Evolutionary conservation across 2,113 vertebrate species (phyloP).

Genomic region (Istiophorus platypterus): DNA sequence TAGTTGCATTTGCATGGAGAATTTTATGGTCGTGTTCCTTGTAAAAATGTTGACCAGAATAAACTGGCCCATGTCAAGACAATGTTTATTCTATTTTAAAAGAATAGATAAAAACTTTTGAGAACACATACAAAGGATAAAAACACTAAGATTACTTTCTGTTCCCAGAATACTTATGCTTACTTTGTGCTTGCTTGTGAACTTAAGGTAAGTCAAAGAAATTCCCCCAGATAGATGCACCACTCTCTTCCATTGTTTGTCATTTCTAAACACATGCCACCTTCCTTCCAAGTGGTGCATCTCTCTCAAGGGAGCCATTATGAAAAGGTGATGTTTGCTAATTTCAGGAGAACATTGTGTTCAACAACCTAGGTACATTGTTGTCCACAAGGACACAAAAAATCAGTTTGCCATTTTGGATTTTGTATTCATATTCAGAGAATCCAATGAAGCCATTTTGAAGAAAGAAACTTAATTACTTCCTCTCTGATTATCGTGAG

Average conservation of each 20-base stretch:
- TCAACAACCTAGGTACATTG: neutral
- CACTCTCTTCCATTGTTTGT: neutral
- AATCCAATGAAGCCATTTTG: neutral
- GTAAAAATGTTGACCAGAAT: neutral
- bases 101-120: neutral
- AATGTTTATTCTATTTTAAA: neutral
- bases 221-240: conserved; percentile 1
- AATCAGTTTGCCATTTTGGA: neutral
- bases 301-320: conserved; percentile 9
- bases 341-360: neutral
- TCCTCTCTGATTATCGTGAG: conserved; percentile 9
- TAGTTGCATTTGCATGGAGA: neutral
- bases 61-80: neutral
- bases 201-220: conserved; percentile 6
- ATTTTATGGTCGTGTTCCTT: neutral
- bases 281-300: neutral
- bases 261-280: neutral
- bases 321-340: conserved; percentile 10
- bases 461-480: conserved; percentile 14
- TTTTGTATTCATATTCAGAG: conserved; percentile 3
- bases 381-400: neutral
- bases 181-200: conserved; percentile 29
- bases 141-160: neutral
- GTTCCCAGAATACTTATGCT: conserved; percentile 3
- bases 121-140: neutral